These are phyloP conservation scores for Capitella teleta DNA, from an alignment of 1,140 invertebrate species.

Conservation along the genomic window DNA sequence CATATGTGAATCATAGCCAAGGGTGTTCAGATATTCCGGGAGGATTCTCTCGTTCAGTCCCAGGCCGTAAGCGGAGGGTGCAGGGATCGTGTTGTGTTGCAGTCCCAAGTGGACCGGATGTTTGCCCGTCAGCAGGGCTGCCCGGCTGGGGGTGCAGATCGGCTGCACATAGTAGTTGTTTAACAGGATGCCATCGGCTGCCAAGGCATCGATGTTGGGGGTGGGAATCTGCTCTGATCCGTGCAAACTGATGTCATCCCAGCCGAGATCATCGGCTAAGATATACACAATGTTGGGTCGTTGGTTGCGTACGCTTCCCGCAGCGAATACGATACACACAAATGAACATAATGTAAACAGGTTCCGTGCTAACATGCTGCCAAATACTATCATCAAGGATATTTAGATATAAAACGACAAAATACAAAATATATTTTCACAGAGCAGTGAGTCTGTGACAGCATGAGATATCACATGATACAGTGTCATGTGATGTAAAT, in stretches of 20 bases:
- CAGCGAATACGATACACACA: no score
- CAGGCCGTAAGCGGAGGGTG: constrained; percentile 23
- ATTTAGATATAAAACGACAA: no score
- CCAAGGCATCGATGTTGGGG: constrained; percentile 33
- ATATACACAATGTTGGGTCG: constrained; percentile 30
- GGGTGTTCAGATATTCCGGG: constrained; percentile 39
- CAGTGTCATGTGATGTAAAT: no score
- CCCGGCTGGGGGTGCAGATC: constrained; percentile 35
- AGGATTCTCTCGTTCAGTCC: constrained; percentile 38
- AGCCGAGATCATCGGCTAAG: constrained; percentile 49
- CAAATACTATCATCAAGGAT: no score
- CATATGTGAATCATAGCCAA: constrained; percentile 44
- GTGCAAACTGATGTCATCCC: constrained; percentile 81
- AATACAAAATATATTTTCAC: no score
- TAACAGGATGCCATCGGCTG: constrained; percentile 27
- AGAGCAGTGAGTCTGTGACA: no score
- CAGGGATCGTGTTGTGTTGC: neutral
- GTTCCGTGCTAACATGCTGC: no score
- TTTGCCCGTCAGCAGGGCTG: constrained; percentile 28
- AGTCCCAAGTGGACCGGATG: constrained; percentile 24
- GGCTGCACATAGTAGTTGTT: constrained; percentile 39
- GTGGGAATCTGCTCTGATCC: constrained; percentile 58
- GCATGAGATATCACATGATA: no score
- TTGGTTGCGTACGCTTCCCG: no score
- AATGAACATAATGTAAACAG: no score